phyloP scores from a whole-genome alignment of 2,113 vertebrate genomes.

The Egretta garzetta region DNA sequence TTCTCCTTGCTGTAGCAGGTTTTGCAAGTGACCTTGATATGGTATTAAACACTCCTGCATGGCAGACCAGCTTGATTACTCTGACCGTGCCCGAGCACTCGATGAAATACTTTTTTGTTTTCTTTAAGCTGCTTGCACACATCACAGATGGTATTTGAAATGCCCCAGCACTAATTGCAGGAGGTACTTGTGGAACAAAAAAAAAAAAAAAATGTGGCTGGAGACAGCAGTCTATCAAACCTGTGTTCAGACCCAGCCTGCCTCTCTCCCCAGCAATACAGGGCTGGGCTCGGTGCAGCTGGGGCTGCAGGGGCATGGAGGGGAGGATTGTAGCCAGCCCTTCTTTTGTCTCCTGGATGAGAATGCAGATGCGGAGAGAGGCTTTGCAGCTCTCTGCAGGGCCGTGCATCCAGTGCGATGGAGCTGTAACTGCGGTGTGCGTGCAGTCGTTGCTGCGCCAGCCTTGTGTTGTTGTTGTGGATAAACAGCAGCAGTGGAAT shows the following conservation, averaged over 20 bases:
- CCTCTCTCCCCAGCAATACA: not conserved
- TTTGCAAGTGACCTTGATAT: not conserved
- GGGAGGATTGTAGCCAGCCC: not conserved
- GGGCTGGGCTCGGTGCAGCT: not conserved
- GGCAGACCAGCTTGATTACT: not conserved
- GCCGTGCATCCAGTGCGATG: fast-evolving
- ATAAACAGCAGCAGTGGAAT: not conserved
- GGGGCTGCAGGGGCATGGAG: not conserved
- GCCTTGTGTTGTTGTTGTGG: not conserved
- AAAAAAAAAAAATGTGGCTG: not conserved
- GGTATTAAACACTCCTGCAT: not conserved
- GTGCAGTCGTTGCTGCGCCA: fast-evolving
- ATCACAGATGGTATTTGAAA: constrained; percentile 3
- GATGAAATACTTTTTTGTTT: constrained; percentile 40
- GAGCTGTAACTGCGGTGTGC: fast-evolving
- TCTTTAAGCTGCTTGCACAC: constrained; percentile 38
- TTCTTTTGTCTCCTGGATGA: not conserved
- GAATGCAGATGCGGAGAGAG: not conserved
- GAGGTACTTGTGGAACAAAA: not conserved
- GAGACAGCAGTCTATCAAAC: not conserved
- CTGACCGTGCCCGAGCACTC: not conserved
- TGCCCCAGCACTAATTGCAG: not conserved
- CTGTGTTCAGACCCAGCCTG: not conserved
- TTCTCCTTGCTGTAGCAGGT: constrained; percentile 9
- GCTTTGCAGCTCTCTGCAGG: not conserved